Base-by-base conservation (phyloP, 2,888 invertebrate species). In the Pristionchus maxplancki region DNA sequence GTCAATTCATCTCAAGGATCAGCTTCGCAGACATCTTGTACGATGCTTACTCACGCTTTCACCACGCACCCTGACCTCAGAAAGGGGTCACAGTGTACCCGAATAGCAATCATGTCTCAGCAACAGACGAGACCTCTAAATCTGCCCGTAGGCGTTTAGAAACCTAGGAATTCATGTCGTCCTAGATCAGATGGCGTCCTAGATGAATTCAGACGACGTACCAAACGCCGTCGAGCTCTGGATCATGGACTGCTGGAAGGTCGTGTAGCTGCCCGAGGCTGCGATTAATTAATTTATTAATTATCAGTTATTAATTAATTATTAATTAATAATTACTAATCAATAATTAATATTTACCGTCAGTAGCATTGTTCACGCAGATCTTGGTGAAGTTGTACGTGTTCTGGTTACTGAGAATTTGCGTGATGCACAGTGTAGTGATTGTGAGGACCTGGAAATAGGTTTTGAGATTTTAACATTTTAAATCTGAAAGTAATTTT, bases 361-460 rank as follows among this genome's bases (percentile, higher is more conserved):
- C 89, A 53, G 89, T 90, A 67, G 89, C 91, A 81, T 91, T 90
- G n/a, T 90, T 87, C 87, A 91, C 90, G 62, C 91, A 91, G 67
- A 91, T 91, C 89, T 91, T 91, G n/a, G 91, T 91, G 67, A 91
- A 91, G 78, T 91, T 91, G 89, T 90, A 91, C 13, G 91, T 90
- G 84, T 90, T 90, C 90, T 90, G 90, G 74, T 91, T 91, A 20
- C 90, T 89, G 34, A 90, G 83, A 84, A 91, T 90, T 17, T 89
- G 90, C 3, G 91, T 90, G 13, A 91, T 74, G 58, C 90, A 90
- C 71, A 90, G 58, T 48, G 91, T 91, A 1, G 90, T 89, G 34
- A 89, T 84, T 53, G 90, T 84, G 34, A 91, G 88, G 84, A 90
- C 89, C 74, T 74, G 74, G 1, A 74, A 64, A 1, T 64, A n/a